A percentile compares a stretch with the other conserved stretches of the same genome.
Conservation (phyloP, 1,140 invertebrate species). For the Nilaparvata lugens region DNA sequence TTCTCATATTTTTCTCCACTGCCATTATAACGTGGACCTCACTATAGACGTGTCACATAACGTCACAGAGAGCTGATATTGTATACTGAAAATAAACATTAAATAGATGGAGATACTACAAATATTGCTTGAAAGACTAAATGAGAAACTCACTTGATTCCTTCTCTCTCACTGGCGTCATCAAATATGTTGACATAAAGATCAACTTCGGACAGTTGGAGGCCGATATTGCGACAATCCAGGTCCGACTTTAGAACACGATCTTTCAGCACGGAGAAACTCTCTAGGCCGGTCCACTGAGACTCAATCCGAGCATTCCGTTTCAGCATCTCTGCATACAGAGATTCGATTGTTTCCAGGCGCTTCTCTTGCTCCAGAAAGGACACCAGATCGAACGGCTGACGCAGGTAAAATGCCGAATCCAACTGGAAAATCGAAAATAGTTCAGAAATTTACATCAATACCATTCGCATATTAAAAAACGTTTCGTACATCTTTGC, state of each 20-base stretch:
- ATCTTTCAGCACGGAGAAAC: slow-evolving; percentile 49
- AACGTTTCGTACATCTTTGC: too few species aligned
- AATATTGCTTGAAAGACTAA: too few species aligned
- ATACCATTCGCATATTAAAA: too few species aligned
- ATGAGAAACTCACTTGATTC: slow-evolving; percentile 32
- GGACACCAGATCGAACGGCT: slow-evolving; percentile 68
- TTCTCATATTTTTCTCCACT: too few species aligned
- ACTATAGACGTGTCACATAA: too few species aligned
- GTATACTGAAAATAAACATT: too few species aligned
- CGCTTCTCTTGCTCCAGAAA: slow-evolving; percentile 73
- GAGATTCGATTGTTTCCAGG: slow-evolving; percentile 48
- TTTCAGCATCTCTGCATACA: slow-evolving; percentile 53
- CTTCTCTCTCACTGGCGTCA: slow-evolving; percentile 38
- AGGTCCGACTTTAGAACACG: slow-evolving; percentile 52
- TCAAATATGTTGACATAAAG: slow-evolving; percentile 53
- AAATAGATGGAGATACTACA: too few species aligned
- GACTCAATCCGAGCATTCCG: slow-evolving; percentile 55
- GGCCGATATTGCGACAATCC: slow-evolving; percentile 55
- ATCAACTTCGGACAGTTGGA: slow-evolving; percentile 52
- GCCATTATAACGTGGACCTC: too few species aligned
- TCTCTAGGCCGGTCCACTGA: slow-evolving; percentile 50
- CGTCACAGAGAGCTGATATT: too few species aligned
- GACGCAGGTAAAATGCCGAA: slow-evolving; percentile 65
- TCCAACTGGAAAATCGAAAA: slow-evolving; percentile 42
- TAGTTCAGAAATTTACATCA: neutral